Percentiles rank a stretch among this genome's conserved stretches.
These are phyloP conservation scores for Alsophila aescularia DNA, from an alignment of 2,888 invertebrate species.

Conservation along the genomic window DNA sequence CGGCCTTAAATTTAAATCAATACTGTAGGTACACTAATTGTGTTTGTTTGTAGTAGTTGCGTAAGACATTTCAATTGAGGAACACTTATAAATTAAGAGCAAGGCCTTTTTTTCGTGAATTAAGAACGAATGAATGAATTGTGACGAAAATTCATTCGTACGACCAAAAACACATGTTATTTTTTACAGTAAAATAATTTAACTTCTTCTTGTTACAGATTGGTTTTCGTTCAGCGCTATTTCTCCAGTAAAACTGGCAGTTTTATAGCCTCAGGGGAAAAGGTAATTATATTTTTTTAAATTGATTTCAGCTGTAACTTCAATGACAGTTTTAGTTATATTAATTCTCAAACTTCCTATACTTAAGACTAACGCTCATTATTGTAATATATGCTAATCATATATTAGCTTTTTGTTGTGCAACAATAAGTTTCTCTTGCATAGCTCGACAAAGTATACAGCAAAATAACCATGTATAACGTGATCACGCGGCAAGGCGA, in stretches of 20 bases:
- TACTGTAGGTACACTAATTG: not conserved
- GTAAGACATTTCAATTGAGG: constrained; percentile 35
- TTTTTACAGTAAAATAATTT: not conserved
- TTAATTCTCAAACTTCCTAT: no score
- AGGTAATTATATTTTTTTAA: constrained; percentile 17
- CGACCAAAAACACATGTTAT: not conserved
- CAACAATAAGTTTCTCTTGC: constrained; percentile 12
- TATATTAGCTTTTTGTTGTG: no score
- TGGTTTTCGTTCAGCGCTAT: constrained; percentile 26
- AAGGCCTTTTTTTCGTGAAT: constrained; percentile 35
- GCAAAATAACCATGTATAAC: constrained; percentile 34
- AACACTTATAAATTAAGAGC: constrained; percentile 37
- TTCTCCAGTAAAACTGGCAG: constrained; percentile 46
- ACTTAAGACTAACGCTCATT: not conserved
- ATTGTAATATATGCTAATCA: constrained; percentile 19
- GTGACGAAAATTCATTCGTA: constrained; percentile 13
- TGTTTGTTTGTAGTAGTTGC: constrained; percentile 30
- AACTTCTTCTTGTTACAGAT: constrained; percentile 50
- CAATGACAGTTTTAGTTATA: not conserved
- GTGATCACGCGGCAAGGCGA: constrained; percentile 23
- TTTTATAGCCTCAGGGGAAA: constrained; percentile 43
- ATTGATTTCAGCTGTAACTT: not conserved
- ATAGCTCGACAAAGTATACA: constrained; percentile 26
- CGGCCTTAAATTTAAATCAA: constrained; percentile 17
- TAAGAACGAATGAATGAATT: no score